Base-by-base conservation (phyloP, 2,113 vertebrate genomes). In the Psilopogon haemacephalus region DNA sequence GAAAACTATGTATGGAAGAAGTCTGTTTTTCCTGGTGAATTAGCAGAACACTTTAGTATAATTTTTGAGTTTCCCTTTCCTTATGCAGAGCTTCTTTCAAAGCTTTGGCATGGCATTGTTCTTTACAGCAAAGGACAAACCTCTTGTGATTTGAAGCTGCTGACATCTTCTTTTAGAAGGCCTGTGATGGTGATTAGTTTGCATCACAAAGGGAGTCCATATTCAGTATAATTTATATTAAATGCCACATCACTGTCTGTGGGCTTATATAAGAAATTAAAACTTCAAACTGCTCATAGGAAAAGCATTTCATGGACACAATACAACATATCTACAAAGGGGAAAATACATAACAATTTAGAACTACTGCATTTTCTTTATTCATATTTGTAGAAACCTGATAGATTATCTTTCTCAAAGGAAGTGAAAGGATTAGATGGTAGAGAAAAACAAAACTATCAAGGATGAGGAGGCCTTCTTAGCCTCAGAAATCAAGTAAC, bases 101-200 rank as follows among this genome's bases (percentile, higher is more conserved):
- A 95, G 32, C 46, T 60, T 68, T 71, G 40, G 35, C 55, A 59
- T 42, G 40, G 8, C 27, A 73, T 74, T 75, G 26, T 77, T 94
- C 65, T 73, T 87, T 55, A 54, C 46, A 88, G 50, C 65, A 96
- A 95, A 94, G 40, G 67, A 82, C 32, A 76, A 48, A 90, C 40
- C 83, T 91, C 74, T 81, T 79, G 86, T 91, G 86, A 80, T 90
- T 96, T 94, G 48, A 95, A 92, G 71, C 37, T 87, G 35, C 52
- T 86, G 83, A 94, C 73, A 84, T 50, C 56, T 95, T 95, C 60
- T 89, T 37, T 83, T 76, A 76, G 84, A 27, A 68, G 23, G 26
- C 10, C 16, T 88, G 70, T 83, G n/a, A 89, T 40, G 81, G 35
- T 72, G 35, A 88, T 50, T 70, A 89, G 68, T 83, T 96, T 94